A percentile compares a stretch with the other conserved stretches of the same genome.
Conservation (phyloP, 2,113 vertebrate species). For the Passerina amoena region DNA sequence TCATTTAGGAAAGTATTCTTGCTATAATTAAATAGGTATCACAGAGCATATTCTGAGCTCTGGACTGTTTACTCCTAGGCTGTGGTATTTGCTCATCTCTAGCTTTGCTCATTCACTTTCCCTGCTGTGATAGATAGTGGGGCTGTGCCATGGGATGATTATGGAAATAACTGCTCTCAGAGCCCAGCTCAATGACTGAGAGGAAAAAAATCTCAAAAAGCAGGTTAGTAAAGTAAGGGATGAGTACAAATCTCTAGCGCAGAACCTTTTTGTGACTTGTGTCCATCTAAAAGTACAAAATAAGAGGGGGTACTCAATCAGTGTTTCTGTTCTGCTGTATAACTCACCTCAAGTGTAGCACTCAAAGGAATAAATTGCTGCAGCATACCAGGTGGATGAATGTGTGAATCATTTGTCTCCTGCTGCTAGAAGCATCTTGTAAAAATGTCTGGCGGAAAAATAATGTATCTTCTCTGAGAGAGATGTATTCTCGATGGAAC, state of each 20-base stretch:
- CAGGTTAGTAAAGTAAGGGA: conserved; percentile 65
- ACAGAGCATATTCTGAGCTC: not conserved
- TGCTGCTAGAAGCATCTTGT: conserved; percentile 30
- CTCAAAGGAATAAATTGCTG: not conserved
- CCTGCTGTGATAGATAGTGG: conserved; percentile 49
- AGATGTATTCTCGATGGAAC: not conserved
- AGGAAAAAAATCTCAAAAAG: conserved; percentile 72
- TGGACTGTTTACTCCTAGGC: not conserved
- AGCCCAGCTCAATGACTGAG: conserved; percentile 58
- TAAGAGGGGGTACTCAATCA: not conserved
- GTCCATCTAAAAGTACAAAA: conserved; percentile 74
- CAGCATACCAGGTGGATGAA: conserved; percentile 3
- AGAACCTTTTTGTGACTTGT: conserved; percentile 71
- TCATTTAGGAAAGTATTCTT: not conserved
- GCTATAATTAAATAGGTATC: not conserved
- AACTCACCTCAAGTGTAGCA: not conserved
- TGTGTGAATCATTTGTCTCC: conserved; percentile 35
- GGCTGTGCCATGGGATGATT: conserved; percentile 71
- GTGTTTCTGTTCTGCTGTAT: not conserved
- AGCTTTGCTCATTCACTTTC: not conserved
- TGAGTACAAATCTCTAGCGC: conserved; percentile 72
- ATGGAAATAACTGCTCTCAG: conserved; percentile 76
- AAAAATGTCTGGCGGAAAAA: conserved; percentile 3
- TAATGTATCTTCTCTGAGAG: not conserved
- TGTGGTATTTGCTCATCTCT: not conserved